These are phyloP conservation scores for Petrolisthes cinctipes DNA, from an alignment of 2,888 invertebrate species.

Conservation along the genomic window DNA sequence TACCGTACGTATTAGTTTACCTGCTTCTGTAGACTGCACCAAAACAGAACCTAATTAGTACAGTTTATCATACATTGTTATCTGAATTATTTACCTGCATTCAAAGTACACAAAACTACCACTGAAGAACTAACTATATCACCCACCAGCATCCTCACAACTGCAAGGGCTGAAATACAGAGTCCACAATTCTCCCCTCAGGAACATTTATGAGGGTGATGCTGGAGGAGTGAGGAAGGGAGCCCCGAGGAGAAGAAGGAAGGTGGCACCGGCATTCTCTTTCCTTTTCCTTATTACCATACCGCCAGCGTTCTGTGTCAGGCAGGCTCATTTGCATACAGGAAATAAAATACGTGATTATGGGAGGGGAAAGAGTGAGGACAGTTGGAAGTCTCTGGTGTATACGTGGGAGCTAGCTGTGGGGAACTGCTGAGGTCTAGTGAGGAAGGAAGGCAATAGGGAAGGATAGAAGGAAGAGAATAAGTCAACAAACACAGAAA, in stretches of 20 bases:
- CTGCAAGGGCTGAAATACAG: neutral
- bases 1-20: too few relatives aligned
- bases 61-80: too few relatives aligned
- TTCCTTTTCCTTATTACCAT: constrained; percentile 29
- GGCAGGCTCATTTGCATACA: constrained; percentile 29
- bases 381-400: neutral
- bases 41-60: too few relatives aligned
- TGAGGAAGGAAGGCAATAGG: neutral
- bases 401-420: neutral
- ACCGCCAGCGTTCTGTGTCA: constrained; percentile 20
- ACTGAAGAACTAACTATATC: too few relatives aligned
- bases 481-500: too few relatives aligned
- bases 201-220: too few relatives aligned
- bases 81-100: too few relatives aligned
- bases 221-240: neutral
- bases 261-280: constrained; percentile 8
- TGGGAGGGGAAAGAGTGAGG: constrained; percentile 10
- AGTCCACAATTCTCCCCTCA: too few relatives aligned
- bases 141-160: neutral
- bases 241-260: neutral
- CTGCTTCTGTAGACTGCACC: too few relatives aligned
- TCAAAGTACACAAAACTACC: too few relatives aligned
- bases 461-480: too few relatives aligned
- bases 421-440: neutral
- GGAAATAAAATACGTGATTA: constrained; percentile 43